A percentile compares a stretch with the other conserved stretches of the same genome.
These are phyloP conservation scores for Dryobates pubescens DNA, from an alignment of 2,797 vertebrate species.

Conservation along the genomic window DNA sequence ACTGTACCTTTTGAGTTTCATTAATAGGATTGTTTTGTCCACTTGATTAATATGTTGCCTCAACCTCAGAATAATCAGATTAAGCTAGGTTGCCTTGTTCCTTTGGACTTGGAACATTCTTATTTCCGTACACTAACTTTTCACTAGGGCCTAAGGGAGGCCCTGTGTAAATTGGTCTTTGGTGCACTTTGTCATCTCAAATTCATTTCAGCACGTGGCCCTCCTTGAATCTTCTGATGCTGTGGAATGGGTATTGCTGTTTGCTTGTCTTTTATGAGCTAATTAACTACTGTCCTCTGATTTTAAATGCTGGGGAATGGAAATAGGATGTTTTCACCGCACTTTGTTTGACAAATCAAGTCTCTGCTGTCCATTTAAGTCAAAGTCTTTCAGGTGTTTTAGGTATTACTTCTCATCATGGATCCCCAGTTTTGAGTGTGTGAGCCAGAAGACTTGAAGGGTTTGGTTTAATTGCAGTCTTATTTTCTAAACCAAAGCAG, in stretches of 20 bases:
- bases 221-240: background rate
- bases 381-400: background rate
- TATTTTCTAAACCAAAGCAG: background rate
- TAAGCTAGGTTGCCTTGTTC: constrained; percentile 29
- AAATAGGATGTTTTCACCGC: background rate
- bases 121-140: background rate
- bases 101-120: constrained; percentile 2
- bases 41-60: constrained; percentile 72
- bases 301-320: background rate
- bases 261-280: background rate
- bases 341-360: background rate
- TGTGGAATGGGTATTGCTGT: background rate
- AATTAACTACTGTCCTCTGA: background rate
- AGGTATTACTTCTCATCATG: background rate
- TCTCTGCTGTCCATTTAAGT: background rate
- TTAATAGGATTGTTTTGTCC: constrained; percentile 73
- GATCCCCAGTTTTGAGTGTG: background rate
- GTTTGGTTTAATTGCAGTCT: background rate
- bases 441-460: background rate
- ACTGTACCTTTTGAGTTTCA: constrained; percentile 69
- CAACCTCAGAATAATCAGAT: constrained; percentile 47
- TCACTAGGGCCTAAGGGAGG: background rate
- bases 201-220: background rate
- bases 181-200: background rate
- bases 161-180: background rate